phyloP scores from a whole-genome alignment of 2,113 vertebrate species.

The Axis porcinus region DNA sequence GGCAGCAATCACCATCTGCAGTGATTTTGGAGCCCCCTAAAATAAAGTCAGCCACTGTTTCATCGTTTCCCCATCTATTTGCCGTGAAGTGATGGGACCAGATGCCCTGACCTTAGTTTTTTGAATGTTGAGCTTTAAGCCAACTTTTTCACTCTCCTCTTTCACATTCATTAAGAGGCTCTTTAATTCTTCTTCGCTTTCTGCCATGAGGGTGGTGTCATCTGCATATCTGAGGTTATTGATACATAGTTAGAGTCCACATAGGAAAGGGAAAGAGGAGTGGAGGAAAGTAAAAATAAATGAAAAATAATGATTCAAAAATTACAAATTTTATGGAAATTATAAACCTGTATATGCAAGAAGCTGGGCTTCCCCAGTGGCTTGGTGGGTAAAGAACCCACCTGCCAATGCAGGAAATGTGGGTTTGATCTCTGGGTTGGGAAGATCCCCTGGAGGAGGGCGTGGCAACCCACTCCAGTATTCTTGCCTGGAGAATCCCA shows the following conservation, averaged over 20 bases:
- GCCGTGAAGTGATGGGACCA: accelerated
- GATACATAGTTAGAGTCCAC: background rate
- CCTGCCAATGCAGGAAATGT: background rate
- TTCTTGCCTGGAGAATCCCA: background rate
- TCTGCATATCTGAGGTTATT: background rate
- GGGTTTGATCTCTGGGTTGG: background rate
- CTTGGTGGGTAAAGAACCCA: background rate
- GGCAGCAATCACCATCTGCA: background rate
- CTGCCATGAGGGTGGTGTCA: background rate
- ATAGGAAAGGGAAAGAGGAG: background rate
- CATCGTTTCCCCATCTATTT: background rate
- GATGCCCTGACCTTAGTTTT: background rate
- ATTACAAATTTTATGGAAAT: background rate
- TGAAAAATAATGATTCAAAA: background rate
- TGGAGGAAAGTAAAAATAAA: background rate
- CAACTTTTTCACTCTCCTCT: background rate
- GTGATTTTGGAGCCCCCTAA: background rate
- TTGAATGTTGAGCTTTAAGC: background rate
- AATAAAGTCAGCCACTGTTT: background rate
- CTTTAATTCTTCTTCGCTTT: background rate
- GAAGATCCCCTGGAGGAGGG: background rate
- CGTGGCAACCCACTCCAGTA: background rate
- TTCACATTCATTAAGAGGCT: background rate
- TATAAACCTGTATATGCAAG: background rate
- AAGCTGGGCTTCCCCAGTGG: background rate